Conservation (phyloP, 2,888 invertebrate genomes). For the Acronicta leporina region DNA sequence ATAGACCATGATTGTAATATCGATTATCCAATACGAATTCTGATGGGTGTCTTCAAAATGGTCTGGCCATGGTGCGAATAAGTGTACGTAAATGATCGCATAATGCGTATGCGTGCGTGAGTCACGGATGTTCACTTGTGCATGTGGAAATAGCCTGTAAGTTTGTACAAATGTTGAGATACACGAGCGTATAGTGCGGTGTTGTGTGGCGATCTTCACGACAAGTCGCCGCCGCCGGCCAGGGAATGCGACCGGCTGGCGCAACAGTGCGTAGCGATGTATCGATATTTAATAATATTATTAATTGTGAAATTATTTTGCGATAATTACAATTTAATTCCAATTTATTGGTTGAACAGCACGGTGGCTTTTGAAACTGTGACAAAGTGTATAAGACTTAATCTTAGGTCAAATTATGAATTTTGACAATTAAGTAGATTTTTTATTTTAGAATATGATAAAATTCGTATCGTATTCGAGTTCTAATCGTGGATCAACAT, state of each 20-base stretch:
- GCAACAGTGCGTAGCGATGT: slow-evolving; percentile 77
- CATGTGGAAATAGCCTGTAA: slow-evolving; percentile 84
- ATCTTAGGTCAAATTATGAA: neutral
- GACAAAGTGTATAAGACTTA: neutral
- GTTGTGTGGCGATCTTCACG: slow-evolving; percentile 77
- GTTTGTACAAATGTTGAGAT: slow-evolving; percentile 82
- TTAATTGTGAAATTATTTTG: slow-evolving; percentile 10
- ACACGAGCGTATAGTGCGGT: slow-evolving; percentile 64
- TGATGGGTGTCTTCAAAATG: slow-evolving; percentile 69
- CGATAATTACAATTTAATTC: neutral
- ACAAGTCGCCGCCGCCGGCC: slow-evolving; percentile 78
- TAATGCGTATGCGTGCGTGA: slow-evolving; percentile 82
- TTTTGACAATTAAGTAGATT: no score
- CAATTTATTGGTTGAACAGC: neutral
- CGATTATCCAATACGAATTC: slow-evolving; percentile 76
- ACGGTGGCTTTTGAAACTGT: neutral
- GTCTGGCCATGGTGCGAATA: slow-evolving; percentile 66
- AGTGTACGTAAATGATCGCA: slow-evolving; percentile 74
- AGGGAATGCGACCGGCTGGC: slow-evolving; percentile 87
- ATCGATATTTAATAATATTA: slow-evolving; percentile 65
- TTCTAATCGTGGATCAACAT: no score
- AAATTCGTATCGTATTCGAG: no score
- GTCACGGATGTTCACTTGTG: slow-evolving; percentile 84
- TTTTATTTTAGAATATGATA: no score
- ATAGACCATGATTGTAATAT: slow-evolving; percentile 65